Evolutionary conservation across 2,888 invertebrate species (phyloP).

Genomic region (Oligia latruncula): DNA sequence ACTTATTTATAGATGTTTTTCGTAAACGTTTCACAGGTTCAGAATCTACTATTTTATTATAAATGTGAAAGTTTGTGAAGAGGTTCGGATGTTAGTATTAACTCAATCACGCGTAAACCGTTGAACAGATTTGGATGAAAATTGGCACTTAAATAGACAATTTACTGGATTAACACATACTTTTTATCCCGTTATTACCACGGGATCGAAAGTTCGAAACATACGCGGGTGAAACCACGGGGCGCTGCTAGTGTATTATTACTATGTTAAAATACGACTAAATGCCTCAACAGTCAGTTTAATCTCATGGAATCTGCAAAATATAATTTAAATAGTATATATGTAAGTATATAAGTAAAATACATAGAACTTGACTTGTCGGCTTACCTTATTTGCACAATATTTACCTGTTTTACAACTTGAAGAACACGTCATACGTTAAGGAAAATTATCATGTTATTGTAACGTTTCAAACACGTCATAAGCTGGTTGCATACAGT

Average conservation of each 20-base stretch:
- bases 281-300: slow-evolving; percentile 19
- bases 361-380: background rate
- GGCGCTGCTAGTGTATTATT: background rate
- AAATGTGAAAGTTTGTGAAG: too few species aligned
- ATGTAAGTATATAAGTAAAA: background rate
- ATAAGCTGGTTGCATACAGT: slow-evolving; percentile 4
- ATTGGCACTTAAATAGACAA: too few species aligned
- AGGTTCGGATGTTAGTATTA: too few species aligned
- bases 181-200: too few species aligned
- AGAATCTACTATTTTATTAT: background rate
- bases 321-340: slow-evolving; percentile 2
- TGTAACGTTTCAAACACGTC: slow-evolving; percentile 35
- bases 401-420: slow-evolving; percentile 20
- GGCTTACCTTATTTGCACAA: slow-evolving; percentile 6
- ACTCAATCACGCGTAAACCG: too few species aligned
- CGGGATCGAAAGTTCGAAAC: too few species aligned
- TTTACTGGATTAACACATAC: too few species aligned
- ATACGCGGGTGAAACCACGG: too few species aligned
- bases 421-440: slow-evolving; percentile 16
- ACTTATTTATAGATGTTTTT: slow-evolving; percentile 44
- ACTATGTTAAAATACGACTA: slow-evolving; percentile 30
- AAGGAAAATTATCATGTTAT: slow-evolving; percentile 34
- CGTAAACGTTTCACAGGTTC: slow-evolving; percentile 18
- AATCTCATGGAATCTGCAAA: slow-evolving; percentile 14
- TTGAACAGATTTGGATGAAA: too few species aligned